Evolutionary conservation across 2,113 vertebrate species (phyloP).

Genomic region (Chloropsis cyanopogon): DNA sequence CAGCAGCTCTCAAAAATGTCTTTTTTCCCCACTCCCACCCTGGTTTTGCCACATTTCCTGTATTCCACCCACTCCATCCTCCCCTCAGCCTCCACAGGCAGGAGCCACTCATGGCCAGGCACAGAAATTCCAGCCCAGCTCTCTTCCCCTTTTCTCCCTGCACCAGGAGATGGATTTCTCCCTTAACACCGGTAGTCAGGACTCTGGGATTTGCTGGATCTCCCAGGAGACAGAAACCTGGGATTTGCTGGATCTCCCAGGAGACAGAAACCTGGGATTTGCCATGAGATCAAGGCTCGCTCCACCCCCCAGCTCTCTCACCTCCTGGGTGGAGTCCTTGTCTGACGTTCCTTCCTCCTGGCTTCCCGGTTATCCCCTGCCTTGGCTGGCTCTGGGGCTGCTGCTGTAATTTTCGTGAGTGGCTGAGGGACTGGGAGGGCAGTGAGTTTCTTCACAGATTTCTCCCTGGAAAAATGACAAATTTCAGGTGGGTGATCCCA

Average conservation of each 20-base stretch:
- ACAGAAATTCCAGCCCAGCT: neutral
- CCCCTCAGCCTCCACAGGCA: neutral
- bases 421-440: conserved; percentile 75
- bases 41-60: neutral
- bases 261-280: neutral
- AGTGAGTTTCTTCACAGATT: conserved; percentile 82
- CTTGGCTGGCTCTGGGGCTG: conserved; percentile 77
- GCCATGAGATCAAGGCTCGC: neutral
- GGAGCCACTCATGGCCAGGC: neutral
- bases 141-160: neutral
- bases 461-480: conserved; percentile 73
- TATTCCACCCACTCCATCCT: neutral
- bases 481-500: neutral
- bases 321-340: conserved; percentile 85
- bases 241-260: neutral
- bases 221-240: too few species aligned
- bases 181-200: fast-evolving
- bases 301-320: conserved; percentile 48
- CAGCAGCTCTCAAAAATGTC: neutral
- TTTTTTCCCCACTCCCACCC: neutral
- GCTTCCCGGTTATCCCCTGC: conserved; percentile 82
- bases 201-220: too few species aligned
- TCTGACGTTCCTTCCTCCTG: conserved; percentile 85
- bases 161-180: neutral
- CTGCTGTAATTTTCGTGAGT: conserved; percentile 71